Evolutionary conservation across 2,888 invertebrate genomes (phyloP).

Genomic region (Lithophane leautieri): DNA sequence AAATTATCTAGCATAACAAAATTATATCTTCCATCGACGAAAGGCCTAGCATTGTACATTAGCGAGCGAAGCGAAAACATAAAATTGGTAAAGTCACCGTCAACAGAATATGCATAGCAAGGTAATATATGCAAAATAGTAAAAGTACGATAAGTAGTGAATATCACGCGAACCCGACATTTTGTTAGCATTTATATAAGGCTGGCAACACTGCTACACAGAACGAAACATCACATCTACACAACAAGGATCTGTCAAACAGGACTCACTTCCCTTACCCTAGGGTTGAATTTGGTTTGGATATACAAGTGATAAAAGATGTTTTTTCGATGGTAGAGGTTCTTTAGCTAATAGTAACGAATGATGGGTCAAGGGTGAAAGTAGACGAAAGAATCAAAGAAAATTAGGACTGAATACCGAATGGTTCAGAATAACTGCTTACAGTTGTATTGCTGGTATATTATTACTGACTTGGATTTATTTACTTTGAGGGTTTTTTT

Average conservation of each 20-base stretch:
- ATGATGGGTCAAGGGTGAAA: constrained; percentile 87
- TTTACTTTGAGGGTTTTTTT: constrained; percentile 36
- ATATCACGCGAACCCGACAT: constrained; percentile 88
- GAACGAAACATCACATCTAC: constrained; percentile 68
- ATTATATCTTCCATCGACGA: constrained; percentile 40
- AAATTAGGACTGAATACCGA: constrained; percentile 73
- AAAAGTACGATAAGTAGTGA: constrained; percentile 84
- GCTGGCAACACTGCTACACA: constrained; percentile 69
- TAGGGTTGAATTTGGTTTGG: constrained; percentile 69
- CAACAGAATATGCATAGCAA: constrained; percentile 77
- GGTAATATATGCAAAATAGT: constrained; percentile 89
- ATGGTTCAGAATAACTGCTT: constrained; percentile 62
- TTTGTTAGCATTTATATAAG: constrained; percentile 88
- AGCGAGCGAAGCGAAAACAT: constrained; percentile 63
- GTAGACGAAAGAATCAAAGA: constrained; percentile 75
- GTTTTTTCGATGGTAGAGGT: constrained; percentile 60
- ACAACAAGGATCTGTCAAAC: constrained; percentile 35
- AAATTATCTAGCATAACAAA: constrained; percentile 39
- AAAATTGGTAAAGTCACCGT: constrained; percentile 74
- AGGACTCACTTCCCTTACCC: constrained; percentile 44
- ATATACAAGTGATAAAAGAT: constrained; percentile 50
- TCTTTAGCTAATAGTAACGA: constrained; percentile 82
- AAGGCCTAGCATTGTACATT: constrained; percentile 43
- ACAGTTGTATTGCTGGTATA: constrained; percentile 60
- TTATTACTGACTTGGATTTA: constrained; percentile 54